Conservation (phyloP, 2,113 vertebrate genomes). For the Thryonomys swinderianus region DNA sequence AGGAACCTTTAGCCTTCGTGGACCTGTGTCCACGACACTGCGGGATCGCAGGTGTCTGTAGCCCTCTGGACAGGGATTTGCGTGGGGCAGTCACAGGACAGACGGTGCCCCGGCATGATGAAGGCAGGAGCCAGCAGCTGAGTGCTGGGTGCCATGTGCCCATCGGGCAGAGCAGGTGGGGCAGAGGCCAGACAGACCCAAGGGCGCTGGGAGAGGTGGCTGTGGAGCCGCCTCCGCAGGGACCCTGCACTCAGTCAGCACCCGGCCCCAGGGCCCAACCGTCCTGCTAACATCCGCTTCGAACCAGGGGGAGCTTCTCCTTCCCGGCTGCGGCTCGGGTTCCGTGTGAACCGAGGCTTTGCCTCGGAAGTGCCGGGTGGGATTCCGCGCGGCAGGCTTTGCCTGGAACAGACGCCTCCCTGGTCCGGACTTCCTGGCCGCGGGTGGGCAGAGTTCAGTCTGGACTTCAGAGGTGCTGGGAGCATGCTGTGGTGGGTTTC, state of each 20-base stretch:
- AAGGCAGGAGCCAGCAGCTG: not conserved
- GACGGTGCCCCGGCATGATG: accelerated
- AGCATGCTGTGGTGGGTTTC: not conserved
- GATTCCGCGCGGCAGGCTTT: not conserved
- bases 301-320: too few relatives aligned
- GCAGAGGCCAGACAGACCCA: not conserved
- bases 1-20: not conserved
- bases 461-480: not conserved
- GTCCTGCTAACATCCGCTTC: too few relatives aligned
- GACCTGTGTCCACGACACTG: not conserved
- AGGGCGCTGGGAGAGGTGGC: too few relatives aligned
- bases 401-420: not conserved
- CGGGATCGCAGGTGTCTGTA: not conserved
- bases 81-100: accelerated
- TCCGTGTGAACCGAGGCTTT: not conserved
- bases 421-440: not conserved
- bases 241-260: not conserved
- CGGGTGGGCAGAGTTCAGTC: constrained; percentile 12
- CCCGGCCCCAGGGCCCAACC: too few relatives aligned
- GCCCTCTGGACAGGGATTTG: too few relatives aligned
- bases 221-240: not conserved
- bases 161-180: not conserved
- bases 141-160: accelerated
- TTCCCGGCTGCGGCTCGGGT: too few relatives aligned
- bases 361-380: not conserved